Evolutionary conservation across 2,888 invertebrate genomes (phyloP), one percentile per base, ranked within the genome.

Genomic region (Mythimna lalbum): DNA sequence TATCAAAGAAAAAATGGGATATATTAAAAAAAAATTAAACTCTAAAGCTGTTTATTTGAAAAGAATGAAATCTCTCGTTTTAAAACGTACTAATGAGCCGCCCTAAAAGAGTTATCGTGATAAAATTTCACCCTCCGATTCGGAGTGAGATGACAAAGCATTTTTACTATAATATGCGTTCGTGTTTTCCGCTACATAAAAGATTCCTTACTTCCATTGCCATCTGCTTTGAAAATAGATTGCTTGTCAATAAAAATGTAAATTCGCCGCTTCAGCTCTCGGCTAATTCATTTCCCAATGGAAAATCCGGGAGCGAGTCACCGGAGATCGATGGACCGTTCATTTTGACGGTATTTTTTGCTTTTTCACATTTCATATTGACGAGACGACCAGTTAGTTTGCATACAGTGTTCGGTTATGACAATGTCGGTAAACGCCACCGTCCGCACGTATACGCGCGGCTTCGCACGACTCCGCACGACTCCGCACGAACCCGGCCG

Each of bases 241-340:
- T 93, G 94, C 90, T 94, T 95, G 95, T 96, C 94, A 95, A 95
- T 95, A 96, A 95, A 96, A 95, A 95, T 96, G 95, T 95, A 96
- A 95, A 96, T 95, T 94, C 92, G 89, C 86, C 91, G 91, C 92
- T 93, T 93, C 94, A 91, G 93, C 94, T 94, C 92, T 90, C 92
- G 89, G 94, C 95, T 95, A 96, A 95, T 95, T 96, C 95, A 95
- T 95, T 94, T 93, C 93, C 93, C 94, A 92, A 92, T 95, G 95
- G 95, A 95, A 95, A 95, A 95, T 94, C 95, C 92, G 92, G 91
- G 87, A 91, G 90, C 93, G 90, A 93, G 94, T 93, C 94, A 94
- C 93, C 93, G 93, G 94, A 95, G 94, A 96, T 95, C 94, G 95
- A 95, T 95, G 91, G 94, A 89, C 88, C 93, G 94, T 94, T 94